Evolutionary conservation across 2,797 vertebrate genomes (phyloP).

Genomic region (Apogon talboti): DNA sequence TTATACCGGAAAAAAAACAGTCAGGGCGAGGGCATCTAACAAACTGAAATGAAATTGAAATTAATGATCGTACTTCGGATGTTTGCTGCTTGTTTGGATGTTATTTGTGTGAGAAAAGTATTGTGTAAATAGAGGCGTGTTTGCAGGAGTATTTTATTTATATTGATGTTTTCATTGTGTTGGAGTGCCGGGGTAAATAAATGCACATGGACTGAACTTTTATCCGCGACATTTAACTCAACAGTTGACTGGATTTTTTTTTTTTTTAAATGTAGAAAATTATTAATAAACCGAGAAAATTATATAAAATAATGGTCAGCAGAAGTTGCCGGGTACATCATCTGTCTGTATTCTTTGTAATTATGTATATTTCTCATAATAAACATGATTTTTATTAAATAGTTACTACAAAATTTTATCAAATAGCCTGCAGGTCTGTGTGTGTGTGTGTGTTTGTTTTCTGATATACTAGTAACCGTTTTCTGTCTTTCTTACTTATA

Average conservation of each 20-base stretch:
- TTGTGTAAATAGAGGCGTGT: background rate
- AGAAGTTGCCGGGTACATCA: no score
- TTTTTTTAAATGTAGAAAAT: no score
- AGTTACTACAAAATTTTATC: background rate
- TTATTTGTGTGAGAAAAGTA: conserved; percentile 13
- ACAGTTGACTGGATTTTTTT: no score
- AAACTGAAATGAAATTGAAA: conserved; percentile 12
- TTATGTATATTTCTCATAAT: no score
- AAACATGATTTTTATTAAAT: no score
- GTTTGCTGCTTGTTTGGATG: background rate
- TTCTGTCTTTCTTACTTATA: background rate
- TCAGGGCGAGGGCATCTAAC: conserved; percentile 45
- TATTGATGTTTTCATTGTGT: no score
- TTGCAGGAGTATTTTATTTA: background rate
- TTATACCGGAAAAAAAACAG: background rate
- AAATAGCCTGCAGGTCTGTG: no score
- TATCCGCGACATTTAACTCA: background rate
- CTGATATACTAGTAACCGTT: no score
- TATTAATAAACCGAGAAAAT: background rate
- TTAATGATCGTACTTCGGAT: background rate
- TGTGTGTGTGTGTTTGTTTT: no score
- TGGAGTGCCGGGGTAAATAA: no score
- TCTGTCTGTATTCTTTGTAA: no score
- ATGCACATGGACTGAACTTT: conserved; percentile 23
- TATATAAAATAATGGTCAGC: background rate